phyloP scores from a whole-genome alignment of 2,113 vertebrate genomes.

The Ovis canadensis region DNA sequence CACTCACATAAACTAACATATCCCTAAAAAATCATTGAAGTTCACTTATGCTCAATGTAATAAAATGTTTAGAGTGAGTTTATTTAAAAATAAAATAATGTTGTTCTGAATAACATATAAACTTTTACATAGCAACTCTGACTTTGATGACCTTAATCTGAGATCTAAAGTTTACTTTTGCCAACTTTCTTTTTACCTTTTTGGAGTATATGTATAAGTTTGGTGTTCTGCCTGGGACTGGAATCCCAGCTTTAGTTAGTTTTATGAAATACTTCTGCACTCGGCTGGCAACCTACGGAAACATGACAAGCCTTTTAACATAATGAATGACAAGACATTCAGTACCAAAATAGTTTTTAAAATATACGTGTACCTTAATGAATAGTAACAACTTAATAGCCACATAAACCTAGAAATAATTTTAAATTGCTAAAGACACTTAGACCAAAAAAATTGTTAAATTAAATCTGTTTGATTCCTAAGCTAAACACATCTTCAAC shows the following conservation, averaged over 20 bases:
- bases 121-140: background rate
- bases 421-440: background rate
- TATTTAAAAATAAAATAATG: background rate
- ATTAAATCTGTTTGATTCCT: background rate
- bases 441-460: background rate
- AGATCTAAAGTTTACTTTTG: background rate
- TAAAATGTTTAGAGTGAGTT: background rate
- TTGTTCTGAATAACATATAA: background rate
- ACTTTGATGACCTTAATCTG: background rate
- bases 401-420: conserved; percentile 1
- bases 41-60: background rate
- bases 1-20: background rate
- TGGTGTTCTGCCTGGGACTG: conserved; percentile 97
- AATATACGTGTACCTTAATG: background rate
- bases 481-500: background rate
- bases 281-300: conserved; percentile 93
- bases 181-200: conserved; percentile 85
- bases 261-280: conserved; percentile 99
- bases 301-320: conserved; percentile 4
- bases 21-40: background rate
- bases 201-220: conserved; percentile 98
- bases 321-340: background rate
- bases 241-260: conserved; percentile 98
- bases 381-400: conserved; percentile 19
- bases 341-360: background rate